Evolutionary conservation across 2,797 vertebrate species (phyloP).

Genomic region (Tachyglossus aculeatus): DNA sequence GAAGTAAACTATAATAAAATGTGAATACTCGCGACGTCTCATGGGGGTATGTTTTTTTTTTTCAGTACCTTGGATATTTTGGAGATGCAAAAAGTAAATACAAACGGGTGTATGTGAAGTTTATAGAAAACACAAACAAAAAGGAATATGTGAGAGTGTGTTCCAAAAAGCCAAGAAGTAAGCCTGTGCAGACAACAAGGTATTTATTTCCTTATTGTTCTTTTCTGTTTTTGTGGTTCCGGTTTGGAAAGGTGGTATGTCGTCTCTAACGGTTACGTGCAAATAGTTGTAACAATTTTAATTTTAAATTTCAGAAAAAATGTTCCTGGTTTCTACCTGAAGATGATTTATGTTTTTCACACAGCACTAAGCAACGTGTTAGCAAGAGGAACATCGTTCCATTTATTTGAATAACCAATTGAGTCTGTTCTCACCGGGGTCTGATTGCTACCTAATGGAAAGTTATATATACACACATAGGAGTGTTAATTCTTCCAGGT

Average conservation of each 20-base stretch:
- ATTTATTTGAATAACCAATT: too few relatives aligned
- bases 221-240: conserved; percentile 14
- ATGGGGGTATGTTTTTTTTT: conserved; percentile 3
- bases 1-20: too few relatives aligned
- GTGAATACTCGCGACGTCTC: neutral
- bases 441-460: too few relatives aligned
- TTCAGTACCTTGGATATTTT: conserved; percentile 97
- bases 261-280: neutral
- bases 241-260: neutral
- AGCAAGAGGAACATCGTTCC: too few relatives aligned
- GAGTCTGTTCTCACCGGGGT: too few relatives aligned
- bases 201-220: conserved; percentile 68
- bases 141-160: conserved; percentile 97
- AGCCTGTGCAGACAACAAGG: conserved; percentile 89
- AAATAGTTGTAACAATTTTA: neutral
- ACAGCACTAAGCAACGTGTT: too few relatives aligned
- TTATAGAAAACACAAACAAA: conserved; percentile 97
- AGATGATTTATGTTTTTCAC: too few relatives aligned
- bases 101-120: conserved; percentile 95
- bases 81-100: conserved; percentile 97
- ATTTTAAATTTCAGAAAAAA: too few relatives aligned
- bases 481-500: too few relatives aligned
- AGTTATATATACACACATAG: too few relatives aligned
- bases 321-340: too few relatives aligned
- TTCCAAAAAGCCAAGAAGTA: conserved; percentile 92